Base-by-base conservation (phyloP, 2,888 invertebrate genomes). In the Heliconius erato region DNA sequence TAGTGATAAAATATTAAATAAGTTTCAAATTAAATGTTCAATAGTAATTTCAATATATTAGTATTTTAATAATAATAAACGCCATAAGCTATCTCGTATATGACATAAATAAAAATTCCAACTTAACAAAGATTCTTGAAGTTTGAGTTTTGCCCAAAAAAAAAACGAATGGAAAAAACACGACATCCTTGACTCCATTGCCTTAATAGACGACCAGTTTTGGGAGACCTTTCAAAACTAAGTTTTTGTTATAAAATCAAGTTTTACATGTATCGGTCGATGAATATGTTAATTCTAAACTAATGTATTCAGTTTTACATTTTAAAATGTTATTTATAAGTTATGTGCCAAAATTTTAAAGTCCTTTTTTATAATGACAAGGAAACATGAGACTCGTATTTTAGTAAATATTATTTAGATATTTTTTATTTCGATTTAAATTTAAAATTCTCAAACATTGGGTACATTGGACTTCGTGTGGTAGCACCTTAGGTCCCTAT, bases 111-210 rank as follows among this genome's bases (percentile, higher is more conserved):
- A 76, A 35, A 76, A 76, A 76, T 63, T 35, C 76, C 76, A 76
- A 76, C 9, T 63, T n/a, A 26, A 40, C 76, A 76, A 76, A 63
- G 63, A 76, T 76, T 63, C 76, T 63, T 76, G 28, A 40, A 40
- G 63, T 32, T n/a, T 74, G 19, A 63, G 40, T 32, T 32, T 74
- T 59, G 59, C 26, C 63, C 76, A 63, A 40, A 63, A 80, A 77
- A 71, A 76, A 28, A 67, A 77, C 69, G 71, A 72, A 44, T 65
- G 63, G 44, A 77, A 78, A 71, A 82, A 82, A 84, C 82, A 65
- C 12, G 84, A 63, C 32, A 80, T 59, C 84, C 84, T 84, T 84
- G 84, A 84, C 84, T 84, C 68, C 59, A 71, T 80, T 84, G 83
- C 79, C 79, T 32, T 79, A 71, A 82, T 76, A 79, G 79, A 76